Percentiles rank a stretch among this genome's conserved stretches.
Conservation (phyloP, 2,113 vertebrate species). For the Dunckerocampus dactyliophorus region DNA sequence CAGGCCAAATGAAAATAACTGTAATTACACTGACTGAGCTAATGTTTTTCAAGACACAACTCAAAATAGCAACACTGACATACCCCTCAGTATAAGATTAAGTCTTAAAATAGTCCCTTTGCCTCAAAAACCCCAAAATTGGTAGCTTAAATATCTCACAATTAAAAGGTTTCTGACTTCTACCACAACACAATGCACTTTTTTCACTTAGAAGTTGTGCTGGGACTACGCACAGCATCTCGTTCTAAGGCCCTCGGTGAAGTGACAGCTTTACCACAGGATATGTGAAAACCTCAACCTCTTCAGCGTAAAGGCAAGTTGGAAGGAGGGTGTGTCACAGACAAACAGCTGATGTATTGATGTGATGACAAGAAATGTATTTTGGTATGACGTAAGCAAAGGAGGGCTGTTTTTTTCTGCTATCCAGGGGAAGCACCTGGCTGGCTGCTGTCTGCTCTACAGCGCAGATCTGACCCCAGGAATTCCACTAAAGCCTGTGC, state of each 20-base stretch:
- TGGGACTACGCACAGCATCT: background rate
- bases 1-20: slow-evolving; percentile 30
- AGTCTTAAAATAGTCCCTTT: slow-evolving; percentile 10
- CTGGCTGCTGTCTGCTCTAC: slow-evolving; percentile 15
- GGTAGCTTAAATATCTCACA: background rate
- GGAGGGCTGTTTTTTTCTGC: slow-evolving; percentile 24
- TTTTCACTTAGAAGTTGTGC: background rate
- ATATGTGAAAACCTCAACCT: slow-evolving; percentile 27
- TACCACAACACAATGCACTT: background rate
- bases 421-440: slow-evolving; percentile 44
- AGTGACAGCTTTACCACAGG: background rate
- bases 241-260: background rate
- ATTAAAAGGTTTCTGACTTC: background rate
- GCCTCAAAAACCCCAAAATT: background rate
- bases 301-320: slow-evolving; percentile 22
- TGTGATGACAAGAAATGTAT: slow-evolving; percentile 14
- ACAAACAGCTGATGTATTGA: slow-evolving; percentile 18
- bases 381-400: slow-evolving; percentile 18
- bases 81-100: background rate
- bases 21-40: slow-evolving; percentile 32
- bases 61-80: slow-evolving; percentile 20
- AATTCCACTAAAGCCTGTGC: slow-evolving; percentile 18
- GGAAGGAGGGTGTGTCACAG: slow-evolving; percentile 6
- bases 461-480: slow-evolving; percentile 9
- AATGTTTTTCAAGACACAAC: slow-evolving; percentile 26